These are phyloP conservation scores for Cardiocondyla obscurior DNA, from an alignment of 1,140 invertebrate species.

Conservation along the genomic window DNA sequence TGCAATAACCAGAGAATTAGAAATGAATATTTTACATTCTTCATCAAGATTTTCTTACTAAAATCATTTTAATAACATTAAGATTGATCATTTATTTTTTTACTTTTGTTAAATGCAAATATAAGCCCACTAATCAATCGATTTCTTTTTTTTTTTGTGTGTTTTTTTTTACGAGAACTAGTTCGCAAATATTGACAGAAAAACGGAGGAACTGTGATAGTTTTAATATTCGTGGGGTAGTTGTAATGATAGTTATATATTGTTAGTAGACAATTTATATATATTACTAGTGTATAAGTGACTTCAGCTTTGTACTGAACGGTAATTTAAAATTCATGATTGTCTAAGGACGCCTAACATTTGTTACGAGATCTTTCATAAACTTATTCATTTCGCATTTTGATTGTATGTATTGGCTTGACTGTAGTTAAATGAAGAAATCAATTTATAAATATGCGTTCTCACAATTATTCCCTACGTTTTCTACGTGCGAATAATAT, in stretches of 20 bases:
- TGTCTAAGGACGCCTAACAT: constrained; percentile 30
- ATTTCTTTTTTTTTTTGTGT: neutral
- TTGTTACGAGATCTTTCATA: constrained; percentile 28
- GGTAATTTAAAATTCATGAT: constrained; percentile 16
- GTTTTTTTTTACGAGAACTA: neutral
- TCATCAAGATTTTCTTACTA: neutral
- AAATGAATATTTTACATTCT: constrained; percentile 20
- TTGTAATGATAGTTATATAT: constrained; percentile 17
- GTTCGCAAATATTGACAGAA: neutral
- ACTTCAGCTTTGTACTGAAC: constrained; percentile 21
- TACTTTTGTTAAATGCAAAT: neutral
- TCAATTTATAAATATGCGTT: constrained; percentile 22
- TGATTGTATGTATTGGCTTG: constrained; percentile 17
- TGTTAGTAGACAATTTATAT: constrained; percentile 37
- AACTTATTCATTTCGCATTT: constrained; percentile 3
- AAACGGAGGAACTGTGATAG: constrained; percentile 36
- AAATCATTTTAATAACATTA: neutral
- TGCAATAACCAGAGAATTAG: constrained; percentile 4
- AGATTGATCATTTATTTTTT: neutral
- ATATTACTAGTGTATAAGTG: constrained; percentile 43
- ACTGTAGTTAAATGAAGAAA: constrained; percentile 25
- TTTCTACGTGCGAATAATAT: neutral
- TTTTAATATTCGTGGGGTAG: constrained; percentile 34
- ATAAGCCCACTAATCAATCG: constrained; percentile 1
- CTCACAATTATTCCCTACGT: neutral